Evolutionary conservation across 2,888 invertebrate species (phyloP), one percentile per base, ranked within the genome.

Genomic region (Lepidocyrtoides sp.): DNA sequence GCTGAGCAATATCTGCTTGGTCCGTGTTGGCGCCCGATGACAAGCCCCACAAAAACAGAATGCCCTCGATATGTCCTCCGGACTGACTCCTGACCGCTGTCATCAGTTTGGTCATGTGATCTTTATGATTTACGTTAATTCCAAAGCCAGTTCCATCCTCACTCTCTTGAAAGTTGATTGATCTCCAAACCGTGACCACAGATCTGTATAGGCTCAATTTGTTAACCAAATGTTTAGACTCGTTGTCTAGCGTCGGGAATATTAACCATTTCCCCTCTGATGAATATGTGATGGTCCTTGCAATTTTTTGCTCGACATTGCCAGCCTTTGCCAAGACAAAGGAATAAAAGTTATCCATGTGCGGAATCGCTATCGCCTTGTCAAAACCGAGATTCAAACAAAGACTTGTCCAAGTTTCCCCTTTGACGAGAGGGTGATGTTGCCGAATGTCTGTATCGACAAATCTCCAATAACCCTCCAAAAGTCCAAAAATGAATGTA

Each of bases 401-500:
- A 12, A 92, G 77, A 29, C 8, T 60, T 23, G 23, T 54, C 92
- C 92, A 92, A 12, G 83, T 84, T 0, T 81, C 72, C 1, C 69
- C 77, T 0, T 20, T 20, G 4, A 92, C 87, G 5, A 90, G 69
- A 20, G 88, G 87, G 32, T 91, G 72, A 66, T 69, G 83, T 7
- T 86, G 82, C 7, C 92, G 63, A 1, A 92, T 69, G 14, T 83
- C 79, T 7, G 66, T 86, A 48, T 92, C 92, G 10, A 85, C 60
- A 48, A 90, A 91, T 0, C 87, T 23, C 92, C 92, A 92, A 17
- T 91, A 92, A 2, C 87, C 88, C n/a, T 91, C 91, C 32, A 92
- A 20, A 10, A 90, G 63, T 23, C 92, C 92, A 17, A 92, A 90
- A 17, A 87, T 84, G 17, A 81, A 44, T 4, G 88, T 87, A 0